These are phyloP conservation scores for Diogma glabrata DNA, from an alignment of 2,888 invertebrate genomes.

Conservation along the genomic window DNA sequence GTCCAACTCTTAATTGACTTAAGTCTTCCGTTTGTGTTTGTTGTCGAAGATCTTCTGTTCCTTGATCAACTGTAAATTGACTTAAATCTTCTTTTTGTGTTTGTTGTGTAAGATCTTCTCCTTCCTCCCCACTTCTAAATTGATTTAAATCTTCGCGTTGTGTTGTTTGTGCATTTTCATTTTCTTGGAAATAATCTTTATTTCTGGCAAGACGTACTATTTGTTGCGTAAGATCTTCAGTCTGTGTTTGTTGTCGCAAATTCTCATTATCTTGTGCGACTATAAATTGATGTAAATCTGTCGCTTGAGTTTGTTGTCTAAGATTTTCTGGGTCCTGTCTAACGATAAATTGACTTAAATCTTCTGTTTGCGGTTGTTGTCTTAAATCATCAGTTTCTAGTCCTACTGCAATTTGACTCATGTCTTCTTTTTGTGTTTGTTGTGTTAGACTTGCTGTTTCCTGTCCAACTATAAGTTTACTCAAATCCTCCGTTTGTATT, in stretches of 20 bases:
- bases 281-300: not conserved
- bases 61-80: not conserved
- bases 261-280: not conserved
- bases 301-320: not conserved
- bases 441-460: not conserved
- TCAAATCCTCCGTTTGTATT: no score
- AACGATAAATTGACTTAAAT: not conserved
- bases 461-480: not conserved
- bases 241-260: no score
- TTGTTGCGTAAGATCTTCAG: not conserved
- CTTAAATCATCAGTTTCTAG: not conserved
- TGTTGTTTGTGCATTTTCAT: no score
- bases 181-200: no score
- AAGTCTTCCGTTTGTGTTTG: not conserved
- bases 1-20: not conserved
- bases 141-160: no score
- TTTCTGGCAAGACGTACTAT: no score
- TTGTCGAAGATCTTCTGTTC: not conserved
- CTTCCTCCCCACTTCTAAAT: no score
- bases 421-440: constrained; percentile 2
- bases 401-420: not conserved
- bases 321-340: not conserved
- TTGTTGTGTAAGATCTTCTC: constrained; percentile 6
- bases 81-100: constrained; percentile 5
- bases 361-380: not conserved